Evolutionary conservation across 2,797 vertebrate genomes (phyloP), one percentile per base, ranked within the genome.

Genomic region (Acanthurus lineatus): DNA sequence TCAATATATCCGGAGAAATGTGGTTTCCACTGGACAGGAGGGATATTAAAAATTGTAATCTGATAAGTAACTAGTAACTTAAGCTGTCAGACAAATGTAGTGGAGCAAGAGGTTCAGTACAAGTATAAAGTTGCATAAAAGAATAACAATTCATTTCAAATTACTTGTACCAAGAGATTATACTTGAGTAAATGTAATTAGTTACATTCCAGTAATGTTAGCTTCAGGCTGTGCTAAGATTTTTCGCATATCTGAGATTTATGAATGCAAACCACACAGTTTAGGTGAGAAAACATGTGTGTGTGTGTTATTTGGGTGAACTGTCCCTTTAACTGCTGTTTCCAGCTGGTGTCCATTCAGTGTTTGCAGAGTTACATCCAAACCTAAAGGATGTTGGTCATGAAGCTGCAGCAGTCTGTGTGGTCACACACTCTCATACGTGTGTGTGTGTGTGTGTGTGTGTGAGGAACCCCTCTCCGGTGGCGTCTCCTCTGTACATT

Each of bases 361-460:
- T n/a, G 32, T 74, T 40, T 14, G 61, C 75, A 82, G 61, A 74
- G 74, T 65, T 61, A 81, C 76, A 79, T 16, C 51, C 16, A 81
- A 85, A 81, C 28, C 76, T 53, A 69, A 70, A 67, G 63, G 73
- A 84, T 63, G 79, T 53, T 53, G 2, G 72, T 64, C 56, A 56
- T 75, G 70, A 88, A 78, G 81, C 76, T 74, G 35, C 80, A 45
- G 77, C 89, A 77, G 90, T 89, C 56, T 68, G 38, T 93, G 93
- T 95, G 93, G 90, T 93, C 92, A 92, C 75, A 49, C 65, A 49
- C 80, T 86, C 88, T 78, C 59, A 64, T 81, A 69, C 80, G 74
- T 73, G 67, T 73, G 66, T 66, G 69, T 28, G 65, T 81, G 74
- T 79, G 70, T 74, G 71, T 74, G 61, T 65, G 81, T 73, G 76